phyloP scores from a whole-genome alignment of 2,888 invertebrate genomes.

The Pachliopta kotzebuea region DNA sequence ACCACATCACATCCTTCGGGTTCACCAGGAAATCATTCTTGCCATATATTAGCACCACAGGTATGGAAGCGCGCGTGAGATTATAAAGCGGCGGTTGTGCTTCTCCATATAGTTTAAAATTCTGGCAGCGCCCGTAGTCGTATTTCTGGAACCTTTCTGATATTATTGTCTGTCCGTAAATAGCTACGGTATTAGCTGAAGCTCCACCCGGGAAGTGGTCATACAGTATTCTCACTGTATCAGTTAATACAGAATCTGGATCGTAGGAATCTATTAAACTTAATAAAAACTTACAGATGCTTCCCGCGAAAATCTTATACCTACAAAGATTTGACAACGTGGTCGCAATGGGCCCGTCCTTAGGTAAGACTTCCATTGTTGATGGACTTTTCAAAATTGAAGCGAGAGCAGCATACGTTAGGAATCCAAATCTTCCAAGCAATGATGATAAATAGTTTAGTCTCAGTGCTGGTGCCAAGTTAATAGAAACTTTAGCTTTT shows the following conservation, averaged over 20 bases:
- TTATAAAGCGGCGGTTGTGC: slow-evolving; percentile 53
- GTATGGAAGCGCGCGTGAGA: slow-evolving; percentile 48
- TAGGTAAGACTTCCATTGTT: slow-evolving; percentile 9
- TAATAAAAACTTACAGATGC: slow-evolving; percentile 2
- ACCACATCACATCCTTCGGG: slow-evolving; percentile 77
- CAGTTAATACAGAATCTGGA: slow-evolving; percentile 11
- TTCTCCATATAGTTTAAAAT: slow-evolving; percentile 50
- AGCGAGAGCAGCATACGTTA: slow-evolving; percentile 28
- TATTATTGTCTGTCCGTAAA: slow-evolving; percentile 56
- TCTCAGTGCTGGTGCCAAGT: slow-evolving; percentile 82
- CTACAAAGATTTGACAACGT: background rate
- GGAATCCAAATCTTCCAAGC: slow-evolving; percentile 37
- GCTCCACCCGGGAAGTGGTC: slow-evolving; percentile 60
- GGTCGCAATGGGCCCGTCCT: background rate
- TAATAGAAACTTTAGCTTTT: slow-evolving; percentile 81
- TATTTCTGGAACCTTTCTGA: slow-evolving; percentile 52
- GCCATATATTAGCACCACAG: slow-evolving; percentile 55
- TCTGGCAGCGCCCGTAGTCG: slow-evolving; percentile 51
- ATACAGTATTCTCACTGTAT: slow-evolving; percentile 32
- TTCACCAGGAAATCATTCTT: slow-evolving; percentile 80
- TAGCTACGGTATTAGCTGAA: slow-evolving; percentile 51
- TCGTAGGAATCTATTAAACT: slow-evolving; percentile 16
- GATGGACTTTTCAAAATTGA: slow-evolving; percentile 5
- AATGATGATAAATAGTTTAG: slow-evolving; percentile 62
- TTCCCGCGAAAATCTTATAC: slow-evolving; percentile 1